These are phyloP conservation scores for Unio delphinus DNA, from an alignment of 2,888 invertebrate genomes.

Conservation along the genomic window DNA sequence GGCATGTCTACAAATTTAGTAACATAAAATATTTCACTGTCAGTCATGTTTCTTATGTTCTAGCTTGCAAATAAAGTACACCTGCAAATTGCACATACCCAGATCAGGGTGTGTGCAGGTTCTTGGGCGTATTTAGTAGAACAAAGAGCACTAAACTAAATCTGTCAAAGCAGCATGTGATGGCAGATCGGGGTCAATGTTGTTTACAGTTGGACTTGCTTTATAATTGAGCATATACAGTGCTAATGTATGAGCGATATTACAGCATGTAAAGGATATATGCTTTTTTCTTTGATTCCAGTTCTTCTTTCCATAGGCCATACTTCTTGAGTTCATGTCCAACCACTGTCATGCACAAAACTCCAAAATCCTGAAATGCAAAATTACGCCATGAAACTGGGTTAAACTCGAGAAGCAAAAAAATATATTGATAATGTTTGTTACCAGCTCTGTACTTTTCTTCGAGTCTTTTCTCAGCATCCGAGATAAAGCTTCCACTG, in stretches of 20 bases:
- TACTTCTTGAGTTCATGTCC: constrained; percentile 94
- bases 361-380: constrained; percentile 96
- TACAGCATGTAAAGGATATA: constrained; percentile 56
- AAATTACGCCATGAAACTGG: constrained; percentile 93
- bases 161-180: too few species aligned
- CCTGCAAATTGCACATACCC: too few species aligned
- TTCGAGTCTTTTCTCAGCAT: constrained; percentile 98
- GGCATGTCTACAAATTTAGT: too few species aligned
- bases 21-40: too few species aligned
- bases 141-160: too few species aligned
- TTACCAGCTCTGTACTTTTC: constrained; percentile 94
- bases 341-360: constrained; percentile 95
- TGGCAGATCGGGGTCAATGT: too few species aligned
- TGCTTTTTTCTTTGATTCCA: constrained; percentile 67
- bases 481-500: constrained; percentile 94
- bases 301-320: constrained; percentile 85
- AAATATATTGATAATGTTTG: constrained; percentile 96
- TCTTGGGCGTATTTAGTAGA: too few species aligned
- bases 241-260: background rate
- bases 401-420: constrained; percentile 97
- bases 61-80: too few species aligned
- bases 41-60: too few species aligned
- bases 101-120: too few species aligned
- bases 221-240: background rate
- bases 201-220: too few species aligned